Evolutionary conservation across 2,113 vertebrate species (phyloP).

Genomic region (Aspidoscelis tigris): DNA sequence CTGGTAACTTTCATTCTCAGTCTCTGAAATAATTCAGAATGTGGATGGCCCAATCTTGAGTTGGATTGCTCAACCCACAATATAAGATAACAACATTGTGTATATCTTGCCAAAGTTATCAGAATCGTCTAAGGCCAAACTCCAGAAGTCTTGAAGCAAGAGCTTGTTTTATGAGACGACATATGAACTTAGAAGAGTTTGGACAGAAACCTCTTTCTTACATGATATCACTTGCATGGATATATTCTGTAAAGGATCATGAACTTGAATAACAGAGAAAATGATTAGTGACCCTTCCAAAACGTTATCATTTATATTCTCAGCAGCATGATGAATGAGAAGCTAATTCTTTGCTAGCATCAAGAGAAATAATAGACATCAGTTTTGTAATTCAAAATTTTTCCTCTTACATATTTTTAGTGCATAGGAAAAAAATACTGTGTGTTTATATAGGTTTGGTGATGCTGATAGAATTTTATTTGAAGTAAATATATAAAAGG

Average conservation of each 20-base stretch:
- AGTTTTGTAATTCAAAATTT: background rate
- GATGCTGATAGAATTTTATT: slow-evolving; percentile 44
- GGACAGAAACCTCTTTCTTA: background rate
- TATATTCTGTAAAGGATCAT: background rate
- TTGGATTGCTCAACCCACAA: no score
- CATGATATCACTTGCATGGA: background rate
- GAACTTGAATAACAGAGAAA: background rate
- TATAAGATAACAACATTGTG: no score
- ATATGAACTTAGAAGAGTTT: no score
- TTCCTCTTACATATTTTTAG: slow-evolving; percentile 6
- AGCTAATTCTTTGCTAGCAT: background rate
- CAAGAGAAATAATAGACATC: background rate
- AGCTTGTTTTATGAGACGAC: no score
- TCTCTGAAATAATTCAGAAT: no score
- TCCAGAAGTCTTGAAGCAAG: no score
- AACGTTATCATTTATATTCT: background rate
- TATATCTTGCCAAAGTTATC: no score
- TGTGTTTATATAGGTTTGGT: slow-evolving; percentile 60
- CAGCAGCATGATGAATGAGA: background rate
- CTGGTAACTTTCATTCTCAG: no score
- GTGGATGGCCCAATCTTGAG: no score
- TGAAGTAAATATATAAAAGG: slow-evolving; percentile 21
- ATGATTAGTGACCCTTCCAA: background rate
- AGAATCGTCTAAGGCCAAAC: no score
- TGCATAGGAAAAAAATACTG: background rate